Evolutionary conservation across 2,888 invertebrate species (phyloP), one percentile per base, ranked within the genome.

Genomic region (Protophormia terraenovae): DNA sequence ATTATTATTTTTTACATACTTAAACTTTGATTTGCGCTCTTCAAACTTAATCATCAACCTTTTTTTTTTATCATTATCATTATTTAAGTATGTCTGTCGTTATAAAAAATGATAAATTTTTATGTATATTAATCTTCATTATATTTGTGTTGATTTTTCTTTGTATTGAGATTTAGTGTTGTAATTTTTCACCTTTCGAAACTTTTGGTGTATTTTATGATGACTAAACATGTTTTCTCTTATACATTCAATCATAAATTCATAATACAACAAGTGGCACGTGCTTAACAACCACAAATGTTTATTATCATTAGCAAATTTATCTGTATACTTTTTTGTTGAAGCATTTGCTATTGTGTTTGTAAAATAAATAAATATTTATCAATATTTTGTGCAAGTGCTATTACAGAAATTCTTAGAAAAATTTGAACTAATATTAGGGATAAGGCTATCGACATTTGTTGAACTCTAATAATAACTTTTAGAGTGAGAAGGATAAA

Each of bases 261-360:
- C 8, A 58, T 53, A 19, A 27, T 53, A 22, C 35, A 45, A 53
- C 47, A 62, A 22, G 32, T 35, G 19, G 50, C 35, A 75, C 75
- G 75, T 75, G 75, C 62, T 53, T 3, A 10, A n/a, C 29, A 24
- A 32, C 24, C 35, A 35, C 53, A 47, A 73, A 62, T 12, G 69
- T 69, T 53, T 8, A 41, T 58, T 58, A 72, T n/a, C 8, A 10
- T 16, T 38, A n/a, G 10, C 0, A 24, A 5, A 12, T 24, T 24
- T 24, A 12, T 53, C 5, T 8, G 19, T 47, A 2, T 19, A 47
- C 7, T 19, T 22, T 10, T 16, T 32, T 60, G 29, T 29, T 60
- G n/a, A n/a, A n/a, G n/a, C n/a, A n/a, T n/a, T 8, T n/a, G n/a
- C n/a, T 47, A 38, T 38, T 27, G n/a, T 64, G 24, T 4, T 16